phyloP scores from a whole-genome alignment of 2,888 invertebrate species.

The Calephelis perditalis region DNA sequence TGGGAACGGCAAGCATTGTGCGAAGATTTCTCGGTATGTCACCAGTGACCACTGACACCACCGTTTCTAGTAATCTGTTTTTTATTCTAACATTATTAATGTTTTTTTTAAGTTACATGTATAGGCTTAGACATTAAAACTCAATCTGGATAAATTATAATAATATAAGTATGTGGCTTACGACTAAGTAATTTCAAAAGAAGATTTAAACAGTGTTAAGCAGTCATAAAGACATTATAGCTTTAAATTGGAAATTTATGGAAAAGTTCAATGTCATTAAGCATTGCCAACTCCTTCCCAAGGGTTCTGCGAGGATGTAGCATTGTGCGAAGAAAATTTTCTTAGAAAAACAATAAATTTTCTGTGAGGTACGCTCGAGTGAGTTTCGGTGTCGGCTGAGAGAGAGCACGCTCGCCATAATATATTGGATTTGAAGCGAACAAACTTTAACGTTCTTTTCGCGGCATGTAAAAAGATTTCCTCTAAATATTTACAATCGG shows the following conservation, averaged over 20 bases:
- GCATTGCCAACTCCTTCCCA: constrained; percentile 55
- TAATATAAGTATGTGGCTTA: no score
- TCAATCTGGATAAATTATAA: no score
- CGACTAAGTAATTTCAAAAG: neutral
- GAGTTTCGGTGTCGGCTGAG: constrained; percentile 76
- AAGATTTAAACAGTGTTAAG: neutral
- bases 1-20: no score
- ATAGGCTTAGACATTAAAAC: no score
- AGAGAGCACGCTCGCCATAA: constrained; percentile 75
- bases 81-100: no score
- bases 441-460: constrained; percentile 70
- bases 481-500: constrained; percentile 68
- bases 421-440: constrained; percentile 78
- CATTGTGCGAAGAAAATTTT: constrained; percentile 68
- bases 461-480: constrained; percentile 70
- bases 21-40: no score
- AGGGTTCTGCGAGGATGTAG: constrained; percentile 53
- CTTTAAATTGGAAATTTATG: neutral
- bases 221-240: constrained; percentile 2
- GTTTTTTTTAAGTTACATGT: no score
- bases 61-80: no score
- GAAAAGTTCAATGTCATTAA: constrained; percentile 48
- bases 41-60: no score
- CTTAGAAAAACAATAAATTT: constrained; percentile 78
- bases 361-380: constrained; percentile 73